A percentile compares a stretch with the other conserved stretches of the same genome.
phyloP scores from a whole-genome alignment of 2,888 invertebrate genomes.

The Sphaerophoria rueppellii region DNA sequence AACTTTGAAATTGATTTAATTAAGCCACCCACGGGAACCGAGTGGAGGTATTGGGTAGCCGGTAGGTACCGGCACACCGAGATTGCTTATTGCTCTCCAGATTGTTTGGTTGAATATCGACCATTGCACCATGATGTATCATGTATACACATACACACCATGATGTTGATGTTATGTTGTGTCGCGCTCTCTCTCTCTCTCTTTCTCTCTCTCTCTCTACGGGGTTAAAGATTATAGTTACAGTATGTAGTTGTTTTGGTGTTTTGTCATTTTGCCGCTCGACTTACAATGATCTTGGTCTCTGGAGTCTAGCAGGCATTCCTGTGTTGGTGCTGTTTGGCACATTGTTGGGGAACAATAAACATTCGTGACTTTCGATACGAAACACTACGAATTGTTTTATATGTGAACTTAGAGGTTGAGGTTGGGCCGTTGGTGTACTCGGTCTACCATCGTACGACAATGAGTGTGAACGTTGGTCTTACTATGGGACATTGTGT shows the following conservation, averaged over 20 bases:
- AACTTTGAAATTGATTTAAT: slow-evolving; percentile 69
- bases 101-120: slow-evolving; percentile 14
- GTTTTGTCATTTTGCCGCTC: slow-evolving; percentile 57
- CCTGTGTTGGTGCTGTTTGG: slow-evolving; percentile 10
- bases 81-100: slow-evolving; percentile 9
- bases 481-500: slow-evolving; percentile 16
- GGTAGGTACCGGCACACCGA: slow-evolving; percentile 4
- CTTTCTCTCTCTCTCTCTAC: too few relatives aligned
- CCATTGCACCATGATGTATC: slow-evolving; percentile 23
- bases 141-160: slow-evolving; percentile 17
- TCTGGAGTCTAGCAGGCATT: slow-evolving; percentile 4
- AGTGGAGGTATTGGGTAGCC: not conserved
- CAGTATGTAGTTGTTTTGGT: slow-evolving; percentile 19
- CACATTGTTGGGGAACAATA: slow-evolving; percentile 48
- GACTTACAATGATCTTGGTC: slow-evolving; percentile 51
- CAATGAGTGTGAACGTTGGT: slow-evolving; percentile 48
- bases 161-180: slow-evolving; percentile 23
- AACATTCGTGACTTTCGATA: slow-evolving; percentile 69
- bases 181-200: slow-evolving; percentile 16
- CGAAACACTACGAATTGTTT: slow-evolving; percentile 59
- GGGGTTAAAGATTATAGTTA: too few relatives aligned
- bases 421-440: slow-evolving; percentile 37
- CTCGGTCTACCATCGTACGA: slow-evolving; percentile 11
- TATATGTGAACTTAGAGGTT: slow-evolving; percentile 45
- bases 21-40: slow-evolving; percentile 60